Evolutionary conservation across 1,140 invertebrate species (phyloP), one percentile per base, ranked within the genome.

Genomic region (Meloidogyne floridensis): DNA sequence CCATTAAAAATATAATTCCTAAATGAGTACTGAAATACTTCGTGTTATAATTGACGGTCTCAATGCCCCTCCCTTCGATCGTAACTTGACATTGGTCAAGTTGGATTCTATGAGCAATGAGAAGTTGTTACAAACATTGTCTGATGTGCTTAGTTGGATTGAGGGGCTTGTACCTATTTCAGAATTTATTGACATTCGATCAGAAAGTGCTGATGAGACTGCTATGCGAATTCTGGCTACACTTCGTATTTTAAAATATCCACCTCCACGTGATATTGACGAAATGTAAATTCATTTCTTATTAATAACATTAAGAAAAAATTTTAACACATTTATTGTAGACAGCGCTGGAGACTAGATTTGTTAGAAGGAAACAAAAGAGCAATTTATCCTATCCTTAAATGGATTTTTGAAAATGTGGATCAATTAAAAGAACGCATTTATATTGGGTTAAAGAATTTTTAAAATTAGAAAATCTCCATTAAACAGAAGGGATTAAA

Each of bases 371-470:
- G 86, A 69, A 76, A 86, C 32, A 88, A 88, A 81, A 54, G 72
- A 59, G 86, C 81, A 1, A 80, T 87, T 59, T 82, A 87, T 70
- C 83, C 86, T 3, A 77, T 87, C 7, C 72, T 87, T 3, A 84
- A 88, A 73, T 87, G 87, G 87, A 85, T 87, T 8, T 86, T 88
- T 69, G 59, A 76, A 6, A 87, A 89, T 75, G 83, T 87, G 10
- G 86, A 87, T 69, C 65, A 79, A 32, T 56, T 87, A 9, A 87
- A 89, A 54, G 86, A 87, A 73, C 70, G 86, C 9, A 70, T 87
- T 42, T 86, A 86, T 72, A 72, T 86, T 54, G 77, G 65, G 75
- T 77, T 47, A 56, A 2, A 0, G 53, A 76, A 54, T 76, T 76
- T 59, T 20, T 1, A 56, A 32, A 32, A 5, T 18, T 15, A 42